Evolutionary conservation across 2,113 vertebrate genomes (phyloP).

Genomic region (Leiothrix lutea): DNA sequence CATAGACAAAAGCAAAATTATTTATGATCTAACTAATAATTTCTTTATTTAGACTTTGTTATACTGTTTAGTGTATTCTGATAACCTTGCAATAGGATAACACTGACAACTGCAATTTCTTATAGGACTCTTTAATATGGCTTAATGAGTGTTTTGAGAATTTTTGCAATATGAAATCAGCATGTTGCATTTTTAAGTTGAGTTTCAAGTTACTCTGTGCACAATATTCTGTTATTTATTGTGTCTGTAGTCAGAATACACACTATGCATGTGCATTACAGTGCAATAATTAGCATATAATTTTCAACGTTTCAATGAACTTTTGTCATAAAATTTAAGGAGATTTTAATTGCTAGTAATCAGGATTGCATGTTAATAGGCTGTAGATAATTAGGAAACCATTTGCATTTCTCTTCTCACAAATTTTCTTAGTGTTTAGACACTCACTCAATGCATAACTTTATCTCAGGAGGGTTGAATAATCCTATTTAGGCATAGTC

Average conservation of each 20-base stretch:
- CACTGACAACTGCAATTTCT: constrained; percentile 7
- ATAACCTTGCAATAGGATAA: constrained; percentile 30
- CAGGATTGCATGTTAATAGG: constrained; percentile 85
- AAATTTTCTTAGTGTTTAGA: constrained; percentile 78
- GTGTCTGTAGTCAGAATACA: constrained; percentile 61
- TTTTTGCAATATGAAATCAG: constrained; percentile 49
- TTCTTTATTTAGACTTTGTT: background rate
- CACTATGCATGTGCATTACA: constrained; percentile 68
- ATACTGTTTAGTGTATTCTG: background rate
- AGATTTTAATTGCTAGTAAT: constrained; percentile 93
- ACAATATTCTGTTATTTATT: constrained; percentile 71
- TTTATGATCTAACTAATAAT: background rate
- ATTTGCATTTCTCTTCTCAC: constrained; percentile 88
- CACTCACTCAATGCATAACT: constrained; percentile 75
- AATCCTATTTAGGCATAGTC: constrained; percentile 75
- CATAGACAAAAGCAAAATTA: background rate
- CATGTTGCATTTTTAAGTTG: constrained; percentile 56
- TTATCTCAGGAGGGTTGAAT: constrained; percentile 78
- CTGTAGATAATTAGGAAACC: constrained; percentile 86
- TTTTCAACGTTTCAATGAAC: constrained; percentile 80
- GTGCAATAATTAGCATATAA: constrained; percentile 83
- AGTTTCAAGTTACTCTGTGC: constrained; percentile 18
- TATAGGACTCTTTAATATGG: constrained; percentile 22
- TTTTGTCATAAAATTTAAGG: constrained; percentile 88
- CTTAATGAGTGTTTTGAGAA: constrained; percentile 7